These are phyloP conservation scores for Sylvia borin DNA, from an alignment of 2,797 vertebrate genomes.

Conservation along the genomic window DNA sequence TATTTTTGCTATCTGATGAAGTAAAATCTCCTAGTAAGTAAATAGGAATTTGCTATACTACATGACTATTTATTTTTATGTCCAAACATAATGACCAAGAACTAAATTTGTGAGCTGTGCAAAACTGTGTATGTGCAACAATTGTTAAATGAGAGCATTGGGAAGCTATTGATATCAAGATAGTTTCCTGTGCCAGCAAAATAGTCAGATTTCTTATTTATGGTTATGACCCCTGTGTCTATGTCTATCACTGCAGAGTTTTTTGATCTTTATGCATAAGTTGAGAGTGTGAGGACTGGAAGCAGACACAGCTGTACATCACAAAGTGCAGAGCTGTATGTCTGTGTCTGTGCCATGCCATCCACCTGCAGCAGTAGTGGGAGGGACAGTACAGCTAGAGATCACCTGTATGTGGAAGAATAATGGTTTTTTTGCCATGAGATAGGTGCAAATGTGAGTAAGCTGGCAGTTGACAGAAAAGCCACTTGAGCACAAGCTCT, in stretches of 20 bases:
- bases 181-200: not conserved
- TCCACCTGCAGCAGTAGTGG: not conserved
- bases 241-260: not conserved
- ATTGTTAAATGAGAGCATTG: not conserved
- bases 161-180: not conserved
- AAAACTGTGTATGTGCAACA: not conserved
- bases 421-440: not conserved
- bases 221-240: not conserved
- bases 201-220: not conserved
- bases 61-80: not conserved
- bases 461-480: not conserved
- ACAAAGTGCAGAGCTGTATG: not conserved
- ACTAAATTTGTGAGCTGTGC: not conserved
- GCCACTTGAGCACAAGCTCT: not conserved
- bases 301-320: not conserved
- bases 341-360: not conserved
- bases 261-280: not conserved
- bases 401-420: not conserved
- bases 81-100: not conserved
- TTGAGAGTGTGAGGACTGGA: not conserved
- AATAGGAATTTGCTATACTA: not conserved
- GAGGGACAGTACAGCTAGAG: not conserved
- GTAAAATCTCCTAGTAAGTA: not conserved
- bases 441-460: fast-evolving
- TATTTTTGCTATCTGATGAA: not conserved